Base-by-base conservation (phyloP, 2,888 invertebrate species). In the Suillia variegata region DNA sequence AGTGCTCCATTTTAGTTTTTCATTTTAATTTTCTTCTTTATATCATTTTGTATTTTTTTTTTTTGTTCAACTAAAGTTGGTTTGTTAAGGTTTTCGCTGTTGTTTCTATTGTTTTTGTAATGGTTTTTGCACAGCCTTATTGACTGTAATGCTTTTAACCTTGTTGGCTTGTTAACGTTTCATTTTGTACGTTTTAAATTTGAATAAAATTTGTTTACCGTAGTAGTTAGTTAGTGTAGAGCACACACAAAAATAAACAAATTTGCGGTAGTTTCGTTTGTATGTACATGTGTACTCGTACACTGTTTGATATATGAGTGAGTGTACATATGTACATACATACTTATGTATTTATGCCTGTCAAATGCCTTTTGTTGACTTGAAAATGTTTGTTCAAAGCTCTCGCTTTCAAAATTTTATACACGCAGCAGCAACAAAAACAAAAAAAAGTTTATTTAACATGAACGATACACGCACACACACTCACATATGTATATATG, bases 81-180 rank as follows among this genome's bases (percentile, higher is more conserved):
- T n/a, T n/a, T n/a, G n/a, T n/a, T n/a, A n/a, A n/a, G n/a, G n/a
- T n/a, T n/a, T n/a, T n/a, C n/a, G n/a, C n/a, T n/a, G n/a, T n/a
- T n/a, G n/a, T n/a, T n/a, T n/a, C n/a, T n/a, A n/a, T n/a, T n/a
- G n/a, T n/a, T n/a, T n/a, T n/a, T n/a, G n/a, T n/a, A n/a, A n/a
- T n/a, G n/a, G n/a, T n/a, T 71, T 70, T 70, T 62, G 68, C 68
- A 66, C 68, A 62, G 59, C 55, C 59, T 67, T 61, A n/a, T n/a
- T n/a, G n/a, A n/a, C n/a, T n/a, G n/a, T n/a, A 66, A 69, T 69
- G 34, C 57, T 55, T 71, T 61, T 54, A 70, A 73, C 71, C 71
- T 71, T 71, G 73, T 26, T 56, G 45, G 56, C 67, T 71, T 57
- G 69, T 71, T 73, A 73, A 62, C 62, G 42, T 20, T 15, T 12